These are phyloP conservation scores for Gisinianus flammeolus DNA, from an alignment of 2,888 invertebrate species.

Conservation along the genomic window DNA sequence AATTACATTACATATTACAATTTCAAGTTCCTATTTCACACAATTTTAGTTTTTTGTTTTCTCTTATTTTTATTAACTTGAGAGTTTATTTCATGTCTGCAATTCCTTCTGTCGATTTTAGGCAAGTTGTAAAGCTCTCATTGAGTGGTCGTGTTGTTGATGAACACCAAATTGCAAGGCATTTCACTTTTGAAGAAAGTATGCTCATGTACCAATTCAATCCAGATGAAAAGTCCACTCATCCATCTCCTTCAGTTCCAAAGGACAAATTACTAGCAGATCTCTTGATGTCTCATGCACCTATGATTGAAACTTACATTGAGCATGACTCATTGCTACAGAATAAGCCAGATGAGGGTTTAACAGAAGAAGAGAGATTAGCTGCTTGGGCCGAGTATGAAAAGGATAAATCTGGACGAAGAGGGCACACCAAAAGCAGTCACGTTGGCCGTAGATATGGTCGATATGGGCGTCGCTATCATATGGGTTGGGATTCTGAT, in stretches of 20 bases:
- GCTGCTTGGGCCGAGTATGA: slow-evolving; percentile 95
- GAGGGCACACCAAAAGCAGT: too few species aligned
- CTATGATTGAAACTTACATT: slow-evolving; percentile 70
- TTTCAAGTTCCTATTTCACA: too few species aligned
- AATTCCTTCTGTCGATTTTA: too few species aligned
- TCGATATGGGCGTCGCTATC: too few species aligned
- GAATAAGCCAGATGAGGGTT: slow-evolving; percentile 86
- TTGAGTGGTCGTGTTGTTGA: slow-evolving; percentile 86
- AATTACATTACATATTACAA: too few species aligned
- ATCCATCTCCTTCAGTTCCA: slow-evolving; percentile 77
- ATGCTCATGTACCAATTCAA: slow-evolving; percentile 81
- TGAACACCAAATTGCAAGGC: slow-evolving; percentile 82
- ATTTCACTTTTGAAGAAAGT: slow-evolving; percentile 87
- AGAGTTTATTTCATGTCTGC: too few species aligned
- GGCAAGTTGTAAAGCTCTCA: slow-evolving; percentile 85
- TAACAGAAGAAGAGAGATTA: slow-evolving; percentile 91
- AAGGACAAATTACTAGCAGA: slow-evolving; percentile 86
- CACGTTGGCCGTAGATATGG: too few species aligned
- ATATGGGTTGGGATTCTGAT: too few species aligned
- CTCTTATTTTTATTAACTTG: too few species aligned
- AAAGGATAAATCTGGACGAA: too few species aligned
- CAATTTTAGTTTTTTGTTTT: too few species aligned
- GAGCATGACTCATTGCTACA: slow-evolving; percentile 96
- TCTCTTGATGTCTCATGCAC: slow-evolving; percentile 65
- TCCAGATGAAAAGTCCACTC: slow-evolving; percentile 75